Base-by-base conservation (phyloP, 2,797 vertebrate species). In the Danio aesculapii region DNA sequence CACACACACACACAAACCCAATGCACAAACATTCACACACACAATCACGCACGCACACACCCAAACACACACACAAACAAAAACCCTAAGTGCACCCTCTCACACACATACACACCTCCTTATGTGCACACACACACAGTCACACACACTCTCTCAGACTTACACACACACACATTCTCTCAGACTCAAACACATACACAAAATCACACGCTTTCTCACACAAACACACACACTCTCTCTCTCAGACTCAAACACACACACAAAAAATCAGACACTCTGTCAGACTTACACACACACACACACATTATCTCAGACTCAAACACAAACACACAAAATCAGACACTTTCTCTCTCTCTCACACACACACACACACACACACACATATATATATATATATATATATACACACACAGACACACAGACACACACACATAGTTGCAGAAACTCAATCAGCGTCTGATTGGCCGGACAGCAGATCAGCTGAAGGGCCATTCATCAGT, bases 271-370 rank as follows among this genome's bases (percentile, higher is more conserved):
- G n/a, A 70, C 79, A 16, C 68, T n/a, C n/a, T n/a, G n/a, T n/a
- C n/a, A n/a, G n/a, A n/a, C n/a, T n/a, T n/a, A 30, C 66, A 19
- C 72, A 66, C 47, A 41, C 73, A 58, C 81, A 53, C 79, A 77
- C 74, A 70, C 79, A 16, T 63, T 30, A 1, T 3, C 30, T 30
- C 3, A 30, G 30, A 30, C 30, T 30, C 1, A 30, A 30, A 30
- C 30, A 30, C n/a, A n/a, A n/a, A n/a, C 30, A 30, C 30, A 30
- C 30, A 30, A 30, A 30, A 30, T 30, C 30, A 30, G 30, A 30
- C 30, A 30, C 30, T 50, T 47, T 85, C 83, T n/a, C n/a, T n/a
- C n/a, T n/a, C n/a, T 85, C 83, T 81, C 83, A 81, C 67, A 47
- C 43, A 81, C 3, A 75, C 87, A 59, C 66, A 63, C 73, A 63